These are phyloP conservation scores for Brachionus angularis DNA, from an alignment of 1,140 invertebrate genomes.

Conservation along the genomic window DNA sequence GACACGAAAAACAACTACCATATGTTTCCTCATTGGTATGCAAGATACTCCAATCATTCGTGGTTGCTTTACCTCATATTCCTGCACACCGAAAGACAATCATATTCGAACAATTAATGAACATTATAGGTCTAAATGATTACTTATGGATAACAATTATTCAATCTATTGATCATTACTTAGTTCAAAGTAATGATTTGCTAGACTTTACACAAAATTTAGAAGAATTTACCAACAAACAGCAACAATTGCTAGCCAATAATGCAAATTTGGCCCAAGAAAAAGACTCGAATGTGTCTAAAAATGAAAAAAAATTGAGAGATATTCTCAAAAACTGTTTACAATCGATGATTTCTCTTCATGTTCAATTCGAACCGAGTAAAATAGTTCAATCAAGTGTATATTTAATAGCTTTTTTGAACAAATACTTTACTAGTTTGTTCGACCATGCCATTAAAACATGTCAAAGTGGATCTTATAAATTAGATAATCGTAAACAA, in stretches of 20 bases:
- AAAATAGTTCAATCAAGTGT: conserved; percentile 30
- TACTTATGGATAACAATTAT: conserved; percentile 66
- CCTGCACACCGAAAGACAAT: conserved; percentile 77
- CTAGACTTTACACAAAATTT: conserved; percentile 35
- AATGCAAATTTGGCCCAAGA: neutral
- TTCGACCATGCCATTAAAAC: neutral
- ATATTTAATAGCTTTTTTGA: conserved; percentile 29
- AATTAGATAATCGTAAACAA: conserved; percentile 18
- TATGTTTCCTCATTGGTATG: conserved; percentile 59
- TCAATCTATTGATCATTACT: conserved; percentile 46
- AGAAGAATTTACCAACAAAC: conserved; percentile 33
- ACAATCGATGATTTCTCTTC: conserved; percentile 21
- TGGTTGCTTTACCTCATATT: conserved; percentile 78
- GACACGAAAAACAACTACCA: conserved; percentile 39
- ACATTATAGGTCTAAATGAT: conserved; percentile 66
- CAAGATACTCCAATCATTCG: conserved; percentile 76
- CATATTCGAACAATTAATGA: conserved; percentile 73
- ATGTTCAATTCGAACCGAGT: conserved; percentile 28
- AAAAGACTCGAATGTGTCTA: conserved; percentile 5
- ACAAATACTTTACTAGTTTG: conserved; percentile 36
- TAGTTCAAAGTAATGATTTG: conserved; percentile 26
- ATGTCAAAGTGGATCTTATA: conserved; percentile 17
- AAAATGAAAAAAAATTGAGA: conserved; percentile 34
- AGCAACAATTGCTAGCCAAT: conserved; percentile 14
- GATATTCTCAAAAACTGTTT: conserved; percentile 17